Evolutionary conservation across 1,140 invertebrate genomes (phyloP).

Genomic region (Theocolax elegans): DNA sequence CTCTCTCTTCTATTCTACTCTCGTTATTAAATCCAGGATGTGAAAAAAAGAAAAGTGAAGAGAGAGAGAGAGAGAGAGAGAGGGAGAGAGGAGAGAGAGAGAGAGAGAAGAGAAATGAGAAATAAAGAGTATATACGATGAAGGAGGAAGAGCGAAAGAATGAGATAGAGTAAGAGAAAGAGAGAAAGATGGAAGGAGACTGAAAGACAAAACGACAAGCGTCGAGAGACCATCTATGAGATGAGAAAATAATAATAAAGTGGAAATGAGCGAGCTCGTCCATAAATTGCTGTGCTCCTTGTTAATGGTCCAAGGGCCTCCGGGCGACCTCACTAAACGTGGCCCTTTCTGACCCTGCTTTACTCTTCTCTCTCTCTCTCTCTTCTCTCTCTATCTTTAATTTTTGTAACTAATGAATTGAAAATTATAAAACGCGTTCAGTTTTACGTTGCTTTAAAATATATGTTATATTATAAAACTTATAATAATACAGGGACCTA

Average conservation of each 20-base stretch:
- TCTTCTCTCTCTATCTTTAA: too few species aligned
- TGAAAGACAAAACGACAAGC: conserved; percentile 32
- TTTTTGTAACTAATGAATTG: too few species aligned
- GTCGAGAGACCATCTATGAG: conserved; percentile 61
- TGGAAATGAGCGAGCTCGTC: conserved; percentile 67
- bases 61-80: too few species aligned
- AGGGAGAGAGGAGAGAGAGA: too few species aligned
- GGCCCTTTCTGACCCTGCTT: conserved; percentile 51
- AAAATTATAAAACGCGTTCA: too few species aligned
- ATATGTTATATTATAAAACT: too few species aligned
- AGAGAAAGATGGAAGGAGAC: conserved; percentile 44
- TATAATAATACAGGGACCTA: too few species aligned
- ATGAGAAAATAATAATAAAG: conserved; percentile 70
- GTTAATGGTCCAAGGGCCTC: conserved; percentile 65
- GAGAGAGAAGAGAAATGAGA: not conserved
- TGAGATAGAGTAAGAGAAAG: conserved; percentile 28
- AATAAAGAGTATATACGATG: conserved; percentile 23
- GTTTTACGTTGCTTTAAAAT: too few species aligned
- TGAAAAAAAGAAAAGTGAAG: too few species aligned
- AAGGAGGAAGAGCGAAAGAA: not conserved
- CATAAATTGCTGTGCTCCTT: conserved; percentile 68
- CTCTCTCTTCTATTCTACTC: conserved; percentile 47
- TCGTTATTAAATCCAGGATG: conserved; percentile 54
- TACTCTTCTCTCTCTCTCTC: too few species aligned
- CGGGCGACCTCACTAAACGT: conserved; percentile 62